phyloP scores from a whole-genome alignment of 2,113 vertebrate genomes.

The Atractosteus spatula region DNA sequence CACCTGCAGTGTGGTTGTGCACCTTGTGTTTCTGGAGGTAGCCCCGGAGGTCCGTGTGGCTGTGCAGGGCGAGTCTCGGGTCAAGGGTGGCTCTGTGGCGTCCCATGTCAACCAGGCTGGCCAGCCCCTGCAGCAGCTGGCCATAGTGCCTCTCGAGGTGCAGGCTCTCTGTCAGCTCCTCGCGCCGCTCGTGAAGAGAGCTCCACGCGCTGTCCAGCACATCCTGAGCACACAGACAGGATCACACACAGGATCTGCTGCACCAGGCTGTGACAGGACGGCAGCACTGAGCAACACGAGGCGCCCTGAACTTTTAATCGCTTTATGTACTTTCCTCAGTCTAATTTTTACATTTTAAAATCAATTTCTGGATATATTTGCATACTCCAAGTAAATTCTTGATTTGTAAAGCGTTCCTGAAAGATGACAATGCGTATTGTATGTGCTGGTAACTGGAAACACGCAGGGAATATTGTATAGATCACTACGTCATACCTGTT shows the following conservation, averaged over 20 bases:
- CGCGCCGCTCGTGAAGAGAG: constrained; percentile 49
- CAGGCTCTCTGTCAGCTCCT: constrained; percentile 51
- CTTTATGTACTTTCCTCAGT: no score
- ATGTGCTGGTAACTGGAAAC: no score
- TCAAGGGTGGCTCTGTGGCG: constrained; percentile 53
- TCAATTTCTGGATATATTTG: no score
- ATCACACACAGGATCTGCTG: neutral
- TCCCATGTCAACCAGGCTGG: constrained; percentile 63
- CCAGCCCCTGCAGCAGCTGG: constrained; percentile 59
- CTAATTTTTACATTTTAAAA: no score
- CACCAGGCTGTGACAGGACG: constrained; percentile 25
- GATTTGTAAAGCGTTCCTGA: no score
- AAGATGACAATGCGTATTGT: no score
- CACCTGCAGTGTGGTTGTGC: constrained; percentile 2
- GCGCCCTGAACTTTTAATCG: neutral
- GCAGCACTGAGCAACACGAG: no score
- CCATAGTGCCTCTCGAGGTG: constrained; percentile 61
- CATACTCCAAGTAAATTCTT: no score
- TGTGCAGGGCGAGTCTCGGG: constrained; percentile 43
- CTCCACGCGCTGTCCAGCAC: constrained; percentile 63
- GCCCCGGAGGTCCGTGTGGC: constrained; percentile 57
- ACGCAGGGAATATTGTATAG: no score
- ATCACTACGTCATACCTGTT: no score
- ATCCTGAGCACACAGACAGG: constrained; percentile 50
- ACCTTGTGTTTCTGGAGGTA: constrained; percentile 74